Evolutionary conservation across 2,113 vertebrate genomes (phyloP).

Genomic region (Herpailurus yagouaroundi): DNA sequence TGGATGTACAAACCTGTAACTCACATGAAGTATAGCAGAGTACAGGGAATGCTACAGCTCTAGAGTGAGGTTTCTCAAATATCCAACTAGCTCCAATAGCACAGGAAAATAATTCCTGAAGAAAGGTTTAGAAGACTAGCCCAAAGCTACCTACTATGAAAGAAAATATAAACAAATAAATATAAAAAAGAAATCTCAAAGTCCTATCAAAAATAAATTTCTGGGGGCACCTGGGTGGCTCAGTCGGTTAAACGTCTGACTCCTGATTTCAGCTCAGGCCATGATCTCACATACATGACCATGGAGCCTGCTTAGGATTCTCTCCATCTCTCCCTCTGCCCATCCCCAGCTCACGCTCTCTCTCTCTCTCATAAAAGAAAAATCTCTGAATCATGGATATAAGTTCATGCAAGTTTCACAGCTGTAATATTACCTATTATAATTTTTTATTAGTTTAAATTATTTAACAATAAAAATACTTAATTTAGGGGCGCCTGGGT

Average conservation of each 20-base stretch:
- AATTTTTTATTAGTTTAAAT: conserved; percentile 10
- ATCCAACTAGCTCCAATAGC: background rate
- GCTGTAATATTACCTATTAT: background rate
- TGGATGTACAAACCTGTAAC: background rate
- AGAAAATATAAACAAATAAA: background rate
- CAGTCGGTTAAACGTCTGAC: too few species aligned
- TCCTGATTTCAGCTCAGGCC: too few species aligned
- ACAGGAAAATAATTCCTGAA: background rate
- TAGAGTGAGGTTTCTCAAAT: background rate
- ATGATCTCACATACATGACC: too few species aligned
- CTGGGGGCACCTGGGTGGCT: too few species aligned
- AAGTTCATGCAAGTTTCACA: background rate
- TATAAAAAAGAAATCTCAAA: background rate
- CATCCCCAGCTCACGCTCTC: too few species aligned
- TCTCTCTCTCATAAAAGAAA: too few species aligned
- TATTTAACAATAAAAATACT: conserved; percentile 30
- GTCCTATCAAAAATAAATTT: background rate
- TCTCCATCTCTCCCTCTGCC: too few species aligned
- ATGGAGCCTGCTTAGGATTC: too few species aligned
- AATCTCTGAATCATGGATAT: background rate
- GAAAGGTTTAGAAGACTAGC: background rate
- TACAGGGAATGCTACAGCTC: background rate
- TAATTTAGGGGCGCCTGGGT: background rate
- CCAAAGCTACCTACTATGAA: background rate
- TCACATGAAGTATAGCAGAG: background rate